phyloP scores from a whole-genome alignment of 2,113 vertebrate genomes.

The Silurus meridionalis region DNA sequence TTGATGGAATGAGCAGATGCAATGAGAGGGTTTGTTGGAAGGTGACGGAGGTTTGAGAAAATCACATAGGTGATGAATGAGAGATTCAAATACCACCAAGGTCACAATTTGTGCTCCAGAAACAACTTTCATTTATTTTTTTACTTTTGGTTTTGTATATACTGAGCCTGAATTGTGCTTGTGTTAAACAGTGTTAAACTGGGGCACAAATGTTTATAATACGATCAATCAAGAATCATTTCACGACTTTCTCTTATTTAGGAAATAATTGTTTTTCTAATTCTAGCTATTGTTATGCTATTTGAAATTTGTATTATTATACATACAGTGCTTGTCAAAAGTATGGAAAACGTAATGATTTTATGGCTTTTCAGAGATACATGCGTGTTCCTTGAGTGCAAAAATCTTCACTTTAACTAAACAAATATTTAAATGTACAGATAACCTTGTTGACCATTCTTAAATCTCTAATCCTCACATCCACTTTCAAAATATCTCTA shows the following conservation, averaged over 20 bases:
- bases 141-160: not conserved
- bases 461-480: not conserved
- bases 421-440: too few species aligned
- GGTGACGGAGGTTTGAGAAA: slow-evolving; percentile 7
- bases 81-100: slow-evolving; percentile 21
- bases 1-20: slow-evolving; percentile 38
- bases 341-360: too few species aligned
- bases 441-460: not conserved
- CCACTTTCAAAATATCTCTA: not conserved
- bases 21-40: not conserved
- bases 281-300: not conserved
- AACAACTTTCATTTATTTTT: not conserved
- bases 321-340: too few species aligned
- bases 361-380: too few species aligned
- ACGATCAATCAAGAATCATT: not conserved
- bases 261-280: not conserved
- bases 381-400: too few species aligned
- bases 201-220: not conserved
- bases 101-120: slow-evolving; percentile 18
- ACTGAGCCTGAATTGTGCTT: slow-evolving; percentile 10
- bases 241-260: not conserved
- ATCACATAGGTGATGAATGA: slow-evolving; percentile 25
- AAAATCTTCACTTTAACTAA: too few species aligned
- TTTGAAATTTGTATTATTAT: not conserved
- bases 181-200: slow-evolving; percentile 30